Evolutionary conservation across 2,797 vertebrate species (phyloP).

Genomic region (Thaleichthys pacificus): DNA sequence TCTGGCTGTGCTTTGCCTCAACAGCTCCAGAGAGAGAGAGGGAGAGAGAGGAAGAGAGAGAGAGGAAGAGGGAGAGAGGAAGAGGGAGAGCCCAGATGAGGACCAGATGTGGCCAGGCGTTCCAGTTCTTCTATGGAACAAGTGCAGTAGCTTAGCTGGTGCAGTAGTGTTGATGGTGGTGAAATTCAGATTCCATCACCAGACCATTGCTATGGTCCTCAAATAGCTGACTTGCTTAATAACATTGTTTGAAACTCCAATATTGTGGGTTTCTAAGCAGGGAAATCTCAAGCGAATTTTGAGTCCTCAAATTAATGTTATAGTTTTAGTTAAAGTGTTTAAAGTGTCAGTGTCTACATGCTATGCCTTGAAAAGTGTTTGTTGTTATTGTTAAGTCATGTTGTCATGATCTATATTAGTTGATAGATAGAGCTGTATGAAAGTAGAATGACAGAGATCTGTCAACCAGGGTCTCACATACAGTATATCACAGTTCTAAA

Average conservation of each 20-base stretch:
- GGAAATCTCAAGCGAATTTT: too few relatives aligned
- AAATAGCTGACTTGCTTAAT: too few relatives aligned
- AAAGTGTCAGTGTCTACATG: background rate
- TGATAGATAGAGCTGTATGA: too few relatives aligned
- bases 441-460: background rate
- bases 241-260: too few relatives aligned
- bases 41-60: conserved; percentile 25
- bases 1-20: conserved; percentile 52
- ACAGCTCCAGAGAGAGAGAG: conserved; percentile 30
- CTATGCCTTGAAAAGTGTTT: too few relatives aligned
- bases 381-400: too few relatives aligned
- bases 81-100: conserved; percentile 56
- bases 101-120: conserved; percentile 58
- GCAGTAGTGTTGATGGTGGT: background rate
- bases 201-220: too few relatives aligned
- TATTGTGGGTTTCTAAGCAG: too few relatives aligned
- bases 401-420: too few relatives aligned
- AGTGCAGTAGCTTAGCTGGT: conserved; percentile 40
- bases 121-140: conserved; percentile 45
- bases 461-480: background rate
- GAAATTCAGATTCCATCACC: too few relatives aligned
- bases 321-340: too few relatives aligned
- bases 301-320: too few relatives aligned
- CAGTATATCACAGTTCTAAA: background rate
- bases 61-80: background rate